phyloP scores from a whole-genome alignment of 1,140 invertebrate genomes.

The Cardiocondyla obscurior region DNA sequence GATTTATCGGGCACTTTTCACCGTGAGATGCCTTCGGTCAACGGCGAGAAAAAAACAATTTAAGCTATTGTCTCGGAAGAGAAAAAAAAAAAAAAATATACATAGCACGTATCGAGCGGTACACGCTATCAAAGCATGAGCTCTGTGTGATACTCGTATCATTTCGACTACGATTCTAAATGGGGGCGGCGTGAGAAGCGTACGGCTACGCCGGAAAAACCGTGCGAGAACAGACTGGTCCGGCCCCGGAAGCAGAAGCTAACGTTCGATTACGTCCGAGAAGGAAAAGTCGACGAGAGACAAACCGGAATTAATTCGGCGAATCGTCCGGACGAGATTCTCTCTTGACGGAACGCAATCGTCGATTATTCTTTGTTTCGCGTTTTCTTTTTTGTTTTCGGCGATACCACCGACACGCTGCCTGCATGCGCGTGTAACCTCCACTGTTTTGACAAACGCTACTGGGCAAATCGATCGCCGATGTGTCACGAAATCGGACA shows the following conservation, averaged over 20 bases:
- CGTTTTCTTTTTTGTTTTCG: neutral
- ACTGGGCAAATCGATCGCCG: neutral
- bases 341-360: neutral
- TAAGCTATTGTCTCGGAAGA: neutral
- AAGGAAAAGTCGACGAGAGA: conserved; percentile 40
- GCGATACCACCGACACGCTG: neutral
- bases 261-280: conserved; percentile 8
- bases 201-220: neutral
- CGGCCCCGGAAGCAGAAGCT: conserved; percentile 54
- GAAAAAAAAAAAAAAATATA: no score
- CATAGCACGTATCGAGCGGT: neutral
- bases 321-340: neutral
- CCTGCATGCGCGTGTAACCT: no score
- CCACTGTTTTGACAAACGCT: neutral
- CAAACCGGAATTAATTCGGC: neutral
- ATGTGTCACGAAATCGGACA: neutral
- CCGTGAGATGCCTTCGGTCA: neutral
- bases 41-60: conserved; percentile 19
- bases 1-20: neutral
- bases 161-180: conserved; percentile 32
- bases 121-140: neutral
- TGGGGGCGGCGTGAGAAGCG: neutral
- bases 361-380: neutral
- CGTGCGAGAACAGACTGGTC: neutral
- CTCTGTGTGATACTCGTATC: conserved; percentile 17